These are phyloP conservation scores for Microtus oregoni DNA, from an alignment of 2,113 vertebrate genomes.

Conservation along the genomic window DNA sequence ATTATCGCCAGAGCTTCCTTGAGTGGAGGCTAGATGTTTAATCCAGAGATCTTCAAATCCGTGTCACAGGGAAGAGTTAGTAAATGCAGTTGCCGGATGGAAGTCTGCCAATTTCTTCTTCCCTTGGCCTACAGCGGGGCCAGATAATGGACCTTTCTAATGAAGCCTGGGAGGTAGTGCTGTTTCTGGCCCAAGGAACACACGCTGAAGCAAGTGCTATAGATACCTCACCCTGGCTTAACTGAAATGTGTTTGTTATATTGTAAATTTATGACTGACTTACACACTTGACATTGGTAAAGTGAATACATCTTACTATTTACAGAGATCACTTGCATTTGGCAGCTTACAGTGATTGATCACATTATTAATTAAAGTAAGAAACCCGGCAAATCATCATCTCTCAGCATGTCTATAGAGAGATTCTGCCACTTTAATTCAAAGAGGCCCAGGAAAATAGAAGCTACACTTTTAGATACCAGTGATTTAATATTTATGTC, in stretches of 20 bases:
- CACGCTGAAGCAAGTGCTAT: not conserved
- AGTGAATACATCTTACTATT: not conserved
- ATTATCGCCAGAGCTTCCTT: not conserved
- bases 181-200: not conserved
- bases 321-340: conserved; percentile 17
- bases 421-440: conserved; percentile 37
- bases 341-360: not conserved
- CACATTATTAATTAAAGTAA: conserved; percentile 45
- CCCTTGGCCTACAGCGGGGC: not conserved
- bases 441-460: not conserved
- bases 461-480: conserved; percentile 8
- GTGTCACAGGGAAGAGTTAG: not conserved
- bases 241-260: not conserved
- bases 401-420: not conserved
- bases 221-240: not conserved
- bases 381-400: conserved; percentile 34
- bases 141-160: not conserved
- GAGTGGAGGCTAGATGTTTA: not conserved
- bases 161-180: not conserved
- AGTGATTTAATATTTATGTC: not conserved
- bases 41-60: not conserved
- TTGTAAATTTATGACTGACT: not conserved
- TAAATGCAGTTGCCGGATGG: not conserved
- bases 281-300: conserved; percentile 17
- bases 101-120: not conserved